A percentile compares a stretch with the other conserved stretches of the same genome.
These are phyloP conservation scores for Tyto alba DNA, from an alignment of 2,113 vertebrate species.

Conservation along the genomic window DNA sequence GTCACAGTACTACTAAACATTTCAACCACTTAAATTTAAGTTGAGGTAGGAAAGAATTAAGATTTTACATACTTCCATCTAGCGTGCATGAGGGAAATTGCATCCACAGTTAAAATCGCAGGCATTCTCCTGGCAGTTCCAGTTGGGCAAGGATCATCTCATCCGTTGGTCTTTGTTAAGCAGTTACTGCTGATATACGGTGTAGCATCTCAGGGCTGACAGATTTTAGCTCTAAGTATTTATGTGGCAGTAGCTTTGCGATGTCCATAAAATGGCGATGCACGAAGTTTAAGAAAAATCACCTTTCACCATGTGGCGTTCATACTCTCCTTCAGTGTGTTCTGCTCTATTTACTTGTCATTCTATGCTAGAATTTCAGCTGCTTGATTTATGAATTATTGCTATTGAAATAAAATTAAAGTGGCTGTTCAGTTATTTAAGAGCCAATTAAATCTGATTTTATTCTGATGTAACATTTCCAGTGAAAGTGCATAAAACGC, in stretches of 20 bases:
- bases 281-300: constrained; percentile 15
- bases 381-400: constrained; percentile 46
- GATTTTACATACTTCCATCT: constrained; percentile 56
- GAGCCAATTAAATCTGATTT: constrained; percentile 52
- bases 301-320: neutral
- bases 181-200: neutral
- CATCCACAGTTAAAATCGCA: neutral
- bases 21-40: neutral
- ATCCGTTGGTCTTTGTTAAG: neutral
- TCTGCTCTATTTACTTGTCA: constrained; percentile 47
- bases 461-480: constrained; percentile 27
- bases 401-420: constrained; percentile 49
- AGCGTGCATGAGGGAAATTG: constrained; percentile 54
- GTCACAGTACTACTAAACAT: neutral
- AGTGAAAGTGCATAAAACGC: neutral
- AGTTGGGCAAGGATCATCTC: neutral
- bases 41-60: neutral
- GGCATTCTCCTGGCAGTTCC: neutral
- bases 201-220: neutral
- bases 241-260: neutral
- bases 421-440: constrained; percentile 55
- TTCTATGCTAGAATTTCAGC: neutral
- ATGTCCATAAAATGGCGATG: neutral
- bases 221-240: neutral
- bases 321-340: neutral